phyloP scores from a whole-genome alignment of 2,888 invertebrate genomes.

The Lutraria lutraria region DNA sequence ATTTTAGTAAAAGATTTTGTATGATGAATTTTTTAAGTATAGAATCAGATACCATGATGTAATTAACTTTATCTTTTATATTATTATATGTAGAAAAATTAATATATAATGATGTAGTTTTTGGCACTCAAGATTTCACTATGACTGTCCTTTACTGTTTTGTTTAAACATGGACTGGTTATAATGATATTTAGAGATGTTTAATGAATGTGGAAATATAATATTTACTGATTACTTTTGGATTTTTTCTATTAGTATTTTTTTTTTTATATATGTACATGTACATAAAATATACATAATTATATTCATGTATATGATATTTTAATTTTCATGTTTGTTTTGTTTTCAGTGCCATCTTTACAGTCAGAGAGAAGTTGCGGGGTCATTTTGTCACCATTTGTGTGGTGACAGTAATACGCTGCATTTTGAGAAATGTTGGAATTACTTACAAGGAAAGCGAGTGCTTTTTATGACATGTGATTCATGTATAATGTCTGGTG shows the following conservation, averaged over 20 bases:
- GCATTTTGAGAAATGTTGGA: conserved; percentile 89
- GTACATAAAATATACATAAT: background rate
- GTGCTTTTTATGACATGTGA: conserved; percentile 76
- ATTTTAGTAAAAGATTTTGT: background rate
- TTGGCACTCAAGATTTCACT: no score
- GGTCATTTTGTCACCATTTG: conserved; percentile 90
- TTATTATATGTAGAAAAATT: background rate
- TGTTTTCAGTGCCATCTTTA: conserved; percentile 84
- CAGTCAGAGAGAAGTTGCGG: conserved; percentile 88
- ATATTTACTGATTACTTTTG: background rate
- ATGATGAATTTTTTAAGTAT: background rate
- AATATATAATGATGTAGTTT: background rate
- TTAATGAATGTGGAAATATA: no score
- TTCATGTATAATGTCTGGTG: conserved; percentile 22
- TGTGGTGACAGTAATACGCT: conserved; percentile 89
- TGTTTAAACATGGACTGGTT: no score
- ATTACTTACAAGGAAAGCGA: conserved; percentile 89
- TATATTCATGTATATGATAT: background rate
- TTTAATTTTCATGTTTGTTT: background rate
- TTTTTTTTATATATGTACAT: background rate
- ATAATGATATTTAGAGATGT: no score
- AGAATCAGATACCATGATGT: background rate
- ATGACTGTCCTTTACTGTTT: no score
- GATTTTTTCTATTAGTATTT: background rate
- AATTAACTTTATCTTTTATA: background rate